Percentiles rank a stretch among this genome's conserved stretches.
phyloP scores from a whole-genome alignment of 2,113 vertebrate species.

The Syrmaticus mikado region DNA sequence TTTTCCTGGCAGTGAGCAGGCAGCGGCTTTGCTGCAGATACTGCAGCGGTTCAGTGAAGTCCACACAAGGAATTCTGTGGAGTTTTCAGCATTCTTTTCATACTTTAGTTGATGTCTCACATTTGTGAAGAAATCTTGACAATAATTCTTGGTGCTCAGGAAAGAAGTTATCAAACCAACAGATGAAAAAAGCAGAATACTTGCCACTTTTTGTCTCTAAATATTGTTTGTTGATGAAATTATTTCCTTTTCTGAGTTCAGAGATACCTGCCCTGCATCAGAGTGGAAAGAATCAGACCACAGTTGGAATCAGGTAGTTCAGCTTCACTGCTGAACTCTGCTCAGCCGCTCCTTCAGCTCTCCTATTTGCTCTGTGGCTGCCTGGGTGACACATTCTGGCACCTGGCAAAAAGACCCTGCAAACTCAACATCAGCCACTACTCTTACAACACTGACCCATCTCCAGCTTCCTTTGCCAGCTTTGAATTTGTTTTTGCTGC shows the following conservation, averaged over 20 bases:
- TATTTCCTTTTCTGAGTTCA: neutral
- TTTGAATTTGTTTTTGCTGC: neutral
- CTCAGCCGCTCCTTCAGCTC: neutral
- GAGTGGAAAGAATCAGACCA: neutral
- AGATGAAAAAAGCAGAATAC: neutral
- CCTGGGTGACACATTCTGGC: neutral
- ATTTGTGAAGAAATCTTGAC: neutral
- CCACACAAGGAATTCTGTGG: neutral
- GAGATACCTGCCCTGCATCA: neutral
- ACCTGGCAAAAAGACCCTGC: neutral
- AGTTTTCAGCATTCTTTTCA: neutral
- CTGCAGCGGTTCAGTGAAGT: neutral
- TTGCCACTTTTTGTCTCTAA: rapidly evolving
- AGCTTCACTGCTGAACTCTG: neutral
- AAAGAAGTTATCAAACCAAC: neutral
- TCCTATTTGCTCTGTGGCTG: neutral
- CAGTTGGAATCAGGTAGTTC: neutral
- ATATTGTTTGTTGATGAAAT: neutral
- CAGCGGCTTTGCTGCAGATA: neutral
- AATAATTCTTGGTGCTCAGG: neutral
- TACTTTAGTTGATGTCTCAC: neutral
- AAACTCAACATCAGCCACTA: neutral
- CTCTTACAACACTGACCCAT: neutral
- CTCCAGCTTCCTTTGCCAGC: neutral
- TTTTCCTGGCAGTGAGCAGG: neutral